phyloP scores from a whole-genome alignment of 2,113 vertebrate species.

The Psilopogon haemacephalus region DNA sequence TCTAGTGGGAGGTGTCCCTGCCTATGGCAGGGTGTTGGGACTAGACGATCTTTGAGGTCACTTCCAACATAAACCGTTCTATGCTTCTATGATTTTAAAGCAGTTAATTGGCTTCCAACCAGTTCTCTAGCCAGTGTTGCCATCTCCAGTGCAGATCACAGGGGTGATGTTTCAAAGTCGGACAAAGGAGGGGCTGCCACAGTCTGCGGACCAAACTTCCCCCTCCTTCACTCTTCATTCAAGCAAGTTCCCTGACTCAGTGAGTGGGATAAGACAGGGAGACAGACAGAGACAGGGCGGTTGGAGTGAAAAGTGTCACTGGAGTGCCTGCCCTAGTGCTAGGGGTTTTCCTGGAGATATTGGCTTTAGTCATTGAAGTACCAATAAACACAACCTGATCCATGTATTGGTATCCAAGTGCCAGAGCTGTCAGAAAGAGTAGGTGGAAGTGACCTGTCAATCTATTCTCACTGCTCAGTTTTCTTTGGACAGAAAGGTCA shows the following conservation, averaged over 20 bases:
- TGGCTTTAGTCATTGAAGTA: too few relatives aligned
- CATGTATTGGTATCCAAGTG: rapidly evolving
- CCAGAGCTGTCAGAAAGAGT: not conserved
- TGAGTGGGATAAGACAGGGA: rapidly evolving
- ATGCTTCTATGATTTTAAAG: too few relatives aligned
- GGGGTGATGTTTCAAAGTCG: not conserved
- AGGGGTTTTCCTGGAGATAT: not conserved
- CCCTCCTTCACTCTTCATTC: not conserved
- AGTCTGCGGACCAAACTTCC: not conserved
- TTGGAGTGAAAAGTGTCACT: not conserved
- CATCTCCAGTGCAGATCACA: not conserved
- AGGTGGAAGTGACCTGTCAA: not conserved
- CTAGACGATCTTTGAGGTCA: too few relatives aligned
- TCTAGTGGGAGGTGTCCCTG: too few relatives aligned
- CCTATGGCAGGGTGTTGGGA: too few relatives aligned
- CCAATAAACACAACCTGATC: not conserved
- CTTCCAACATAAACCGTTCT: too few relatives aligned
- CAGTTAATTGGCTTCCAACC: not conserved
- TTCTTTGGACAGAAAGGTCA: not conserved
- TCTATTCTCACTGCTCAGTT: not conserved
- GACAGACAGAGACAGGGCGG: rapidly evolving
- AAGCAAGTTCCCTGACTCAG: not conserved
- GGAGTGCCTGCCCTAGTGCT: not conserved
- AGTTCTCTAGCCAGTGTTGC: rapidly evolving
- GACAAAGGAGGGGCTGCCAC: not conserved